phyloP scores from a whole-genome alignment of 2,113 vertebrate genomes.

The Paedocypris sp. region DNA sequence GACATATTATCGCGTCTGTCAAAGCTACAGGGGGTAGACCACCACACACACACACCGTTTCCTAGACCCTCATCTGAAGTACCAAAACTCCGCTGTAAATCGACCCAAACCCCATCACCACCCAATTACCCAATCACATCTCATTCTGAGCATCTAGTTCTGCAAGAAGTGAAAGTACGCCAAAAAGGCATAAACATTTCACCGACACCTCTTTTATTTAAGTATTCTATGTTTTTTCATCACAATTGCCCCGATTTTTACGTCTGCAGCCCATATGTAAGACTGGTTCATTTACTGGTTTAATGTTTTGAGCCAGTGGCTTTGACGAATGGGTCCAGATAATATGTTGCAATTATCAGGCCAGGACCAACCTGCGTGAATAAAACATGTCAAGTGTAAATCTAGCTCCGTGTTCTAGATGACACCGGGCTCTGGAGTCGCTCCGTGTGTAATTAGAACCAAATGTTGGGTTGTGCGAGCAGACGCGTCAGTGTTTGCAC shows the following conservation, averaged over 20 bases:
- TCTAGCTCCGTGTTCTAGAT: conserved; percentile 42
- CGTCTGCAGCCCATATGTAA: conserved; percentile 19
- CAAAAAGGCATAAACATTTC: conserved; percentile 4
- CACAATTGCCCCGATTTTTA: not conserved
- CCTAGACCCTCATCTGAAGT: not conserved
- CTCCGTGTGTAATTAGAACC: conserved; percentile 36
- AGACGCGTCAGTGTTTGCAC: conserved; percentile 25
- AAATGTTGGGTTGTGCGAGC: conserved; percentile 38
- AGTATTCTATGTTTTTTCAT: not conserved
- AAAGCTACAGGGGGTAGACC: conserved; percentile 53
- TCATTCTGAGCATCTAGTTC: not conserved
- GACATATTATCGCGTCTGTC: conserved; percentile 56
- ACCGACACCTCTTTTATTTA: conserved; percentile 5
- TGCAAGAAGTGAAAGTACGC: not conserved
- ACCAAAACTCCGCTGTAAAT: conserved; percentile 11
- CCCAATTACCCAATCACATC: conserved; percentile 1
- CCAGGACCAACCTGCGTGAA: conserved; percentile 36
- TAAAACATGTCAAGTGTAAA: conserved; percentile 40
- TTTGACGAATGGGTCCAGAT: conserved; percentile 28
- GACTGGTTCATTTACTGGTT: conserved; percentile 10
- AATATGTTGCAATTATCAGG: conserved; percentile 35
- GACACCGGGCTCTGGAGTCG: conserved; percentile 43
- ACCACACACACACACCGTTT: conserved; percentile 5
- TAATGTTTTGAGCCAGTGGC: conserved; percentile 1
- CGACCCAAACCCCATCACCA: not conserved